Conservation (phyloP, 2,797 vertebrate genomes). For the Tangara arthus region DNA sequence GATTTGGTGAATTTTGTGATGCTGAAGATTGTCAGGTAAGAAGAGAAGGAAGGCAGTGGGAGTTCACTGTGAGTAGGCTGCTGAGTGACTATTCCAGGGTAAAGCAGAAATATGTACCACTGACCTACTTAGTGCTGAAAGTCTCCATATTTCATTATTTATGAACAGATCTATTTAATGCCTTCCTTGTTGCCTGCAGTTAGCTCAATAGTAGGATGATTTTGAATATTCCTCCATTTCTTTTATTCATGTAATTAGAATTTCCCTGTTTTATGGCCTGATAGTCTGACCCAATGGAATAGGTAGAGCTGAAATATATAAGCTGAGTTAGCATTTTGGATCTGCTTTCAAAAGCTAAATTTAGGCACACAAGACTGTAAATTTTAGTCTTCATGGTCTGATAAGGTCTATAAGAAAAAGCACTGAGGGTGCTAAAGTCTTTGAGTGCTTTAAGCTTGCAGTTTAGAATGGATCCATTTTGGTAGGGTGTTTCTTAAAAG, state of each 20-base stretch:
- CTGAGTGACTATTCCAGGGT: neutral
- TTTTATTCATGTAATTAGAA: neutral
- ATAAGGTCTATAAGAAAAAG: neutral
- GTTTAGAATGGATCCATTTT: neutral
- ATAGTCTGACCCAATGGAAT: neutral
- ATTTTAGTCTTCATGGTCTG: neutral
- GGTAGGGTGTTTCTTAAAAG: neutral
- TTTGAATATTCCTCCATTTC: neutral
- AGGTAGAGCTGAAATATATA: neutral
- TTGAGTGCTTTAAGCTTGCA: neutral
- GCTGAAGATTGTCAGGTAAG: neutral
- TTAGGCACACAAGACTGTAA: neutral
- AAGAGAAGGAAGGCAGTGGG: neutral
- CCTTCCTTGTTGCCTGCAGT: neutral
- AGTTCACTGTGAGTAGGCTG: neutral
- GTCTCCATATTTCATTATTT: slow-evolving; percentile 30
- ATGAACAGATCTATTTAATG: slow-evolving; percentile 14
- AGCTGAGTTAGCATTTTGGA: neutral
- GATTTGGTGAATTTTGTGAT: neutral
- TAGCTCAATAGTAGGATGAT: neutral
- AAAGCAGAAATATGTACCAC: slow-evolving; percentile 1
- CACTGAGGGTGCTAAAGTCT: neutral
- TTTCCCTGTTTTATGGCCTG: neutral
- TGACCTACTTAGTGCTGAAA: slow-evolving; percentile 29
- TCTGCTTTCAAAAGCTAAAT: neutral